These are phyloP conservation scores for Takifugu flavidus DNA, from an alignment of 2,113 vertebrate genomes.

Conservation along the genomic window DNA sequence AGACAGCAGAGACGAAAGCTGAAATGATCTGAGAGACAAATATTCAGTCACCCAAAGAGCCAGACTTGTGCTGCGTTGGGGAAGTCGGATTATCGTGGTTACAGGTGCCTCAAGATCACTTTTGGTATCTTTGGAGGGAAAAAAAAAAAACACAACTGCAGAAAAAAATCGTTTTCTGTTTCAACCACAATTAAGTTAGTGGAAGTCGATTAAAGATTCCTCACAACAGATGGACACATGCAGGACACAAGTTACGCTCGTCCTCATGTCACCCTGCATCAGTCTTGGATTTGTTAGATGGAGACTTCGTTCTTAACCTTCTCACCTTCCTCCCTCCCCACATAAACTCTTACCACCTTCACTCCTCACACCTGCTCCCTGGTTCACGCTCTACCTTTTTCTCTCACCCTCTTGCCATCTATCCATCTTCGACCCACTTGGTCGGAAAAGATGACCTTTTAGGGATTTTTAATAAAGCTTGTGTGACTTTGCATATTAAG, in stretches of 20 bases:
- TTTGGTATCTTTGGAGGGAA: too few species aligned
- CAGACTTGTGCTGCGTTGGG: too few species aligned
- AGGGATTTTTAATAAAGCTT: not conserved
- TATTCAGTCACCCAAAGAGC: too few species aligned
- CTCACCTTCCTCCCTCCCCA: conserved; percentile 23
- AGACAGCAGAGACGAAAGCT: not conserved
- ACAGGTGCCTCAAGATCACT: too few species aligned
- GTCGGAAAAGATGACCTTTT: not conserved
- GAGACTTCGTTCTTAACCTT: conserved; percentile 32
- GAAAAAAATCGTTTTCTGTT: too few species aligned
- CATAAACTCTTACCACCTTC: conserved; percentile 31
- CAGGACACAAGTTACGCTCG: conserved; percentile 1
- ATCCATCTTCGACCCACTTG: conserved; percentile 25
- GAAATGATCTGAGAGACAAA: too few species aligned
- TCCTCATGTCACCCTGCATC: not conserved
- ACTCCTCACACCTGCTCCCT: conserved; percentile 51
- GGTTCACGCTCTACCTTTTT: conserved; percentile 42
- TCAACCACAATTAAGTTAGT: too few species aligned
- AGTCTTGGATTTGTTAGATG: conserved; percentile 2
- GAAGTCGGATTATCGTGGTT: too few species aligned
- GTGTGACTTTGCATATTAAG: not conserved
- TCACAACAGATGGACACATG: not conserved
- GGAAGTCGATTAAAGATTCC: too few species aligned
- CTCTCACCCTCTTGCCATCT: conserved; percentile 26
- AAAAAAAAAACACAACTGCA: too few species aligned